phyloP scores from a whole-genome alignment of 2,888 invertebrate species.

The Dolichomitus sp. region DNA sequence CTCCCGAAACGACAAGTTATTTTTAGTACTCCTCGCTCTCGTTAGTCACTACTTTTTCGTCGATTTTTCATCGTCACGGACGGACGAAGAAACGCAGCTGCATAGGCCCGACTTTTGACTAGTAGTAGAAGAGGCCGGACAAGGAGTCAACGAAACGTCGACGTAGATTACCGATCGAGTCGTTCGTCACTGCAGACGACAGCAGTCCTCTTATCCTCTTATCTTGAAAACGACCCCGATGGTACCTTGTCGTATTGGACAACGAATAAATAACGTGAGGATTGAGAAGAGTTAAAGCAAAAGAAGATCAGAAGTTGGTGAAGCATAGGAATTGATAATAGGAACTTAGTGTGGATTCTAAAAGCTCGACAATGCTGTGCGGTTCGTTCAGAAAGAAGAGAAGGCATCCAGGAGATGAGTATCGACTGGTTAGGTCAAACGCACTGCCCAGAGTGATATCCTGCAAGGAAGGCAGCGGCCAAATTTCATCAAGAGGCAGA shows the following conservation, averaged over 20 bases:
- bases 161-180: constrained; percentile 43
- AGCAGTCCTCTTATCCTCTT: background rate
- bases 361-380: constrained; percentile 78
- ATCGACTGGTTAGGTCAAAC: constrained; percentile 79
- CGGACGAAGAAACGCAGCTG: constrained; percentile 51
- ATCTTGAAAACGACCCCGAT: constrained; percentile 1
- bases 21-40: constrained; percentile 58
- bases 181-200: constrained; percentile 12
- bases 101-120: constrained; percentile 47
- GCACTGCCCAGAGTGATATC: constrained; percentile 75
- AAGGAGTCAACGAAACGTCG: constrained; percentile 8
- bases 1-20: constrained; percentile 53
- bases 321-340: background rate
- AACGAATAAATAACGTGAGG: background rate
- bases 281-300: constrained; percentile 1
- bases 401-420: constrained; percentile 79
- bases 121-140: constrained; percentile 22
- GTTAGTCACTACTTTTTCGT: constrained; percentile 45
- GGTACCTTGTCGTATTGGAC: background rate
- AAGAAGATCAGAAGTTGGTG: background rate
- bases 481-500: constrained; percentile 68
- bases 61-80: constrained; percentile 31
- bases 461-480: constrained; percentile 70
- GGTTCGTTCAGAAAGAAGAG: constrained; percentile 80
- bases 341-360: constrained; percentile 32